phyloP scores from a whole-genome alignment of 1,140 invertebrate species.

The Drosophila melanogaster region DNA sequence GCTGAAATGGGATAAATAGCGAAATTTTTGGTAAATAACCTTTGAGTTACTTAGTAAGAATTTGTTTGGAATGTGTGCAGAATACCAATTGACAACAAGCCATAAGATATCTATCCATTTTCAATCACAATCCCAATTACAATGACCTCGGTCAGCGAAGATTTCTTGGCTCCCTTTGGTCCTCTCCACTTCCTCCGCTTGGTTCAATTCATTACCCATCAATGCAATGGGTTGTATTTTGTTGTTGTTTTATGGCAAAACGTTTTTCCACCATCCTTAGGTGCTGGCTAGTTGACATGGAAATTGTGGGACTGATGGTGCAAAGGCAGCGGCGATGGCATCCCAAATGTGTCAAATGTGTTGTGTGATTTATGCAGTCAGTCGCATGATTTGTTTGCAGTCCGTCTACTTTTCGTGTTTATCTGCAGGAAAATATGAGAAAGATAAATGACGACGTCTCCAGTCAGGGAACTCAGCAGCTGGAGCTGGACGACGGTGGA shows the following conservation, averaged over 20 bases:
- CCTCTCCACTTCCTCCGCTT: background rate
- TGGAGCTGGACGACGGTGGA: constrained; percentile 22
- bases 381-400: constrained; percentile 83
- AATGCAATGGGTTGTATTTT: constrained; percentile 55
- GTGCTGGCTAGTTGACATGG: constrained; percentile 36
- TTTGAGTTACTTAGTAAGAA: too few relatives aligned
- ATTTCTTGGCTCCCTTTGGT: background rate
- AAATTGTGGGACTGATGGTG: constrained; percentile 30
- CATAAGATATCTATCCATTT: constrained; percentile 26
- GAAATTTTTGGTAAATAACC: too few relatives aligned
- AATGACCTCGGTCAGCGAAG: constrained; percentile 48
- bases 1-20: too few relatives aligned
- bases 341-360: constrained; percentile 82
- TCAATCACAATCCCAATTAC: constrained; percentile 32
- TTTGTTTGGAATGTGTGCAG: too few relatives aligned
- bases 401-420: constrained; percentile 82
- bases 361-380: constrained; percentile 83
- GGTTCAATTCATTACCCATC: constrained; percentile 56
- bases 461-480: constrained; percentile 28
- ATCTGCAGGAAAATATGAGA: constrained; percentile 81
- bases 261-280: constrained; percentile 44
- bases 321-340: constrained; percentile 50
- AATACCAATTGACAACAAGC: constrained; percentile 5
- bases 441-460: constrained; percentile 72
- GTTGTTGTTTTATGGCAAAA: constrained; percentile 55